Evolutionary conservation across 2,888 invertebrate genomes (phyloP).

Genomic region (Eueremaeus valkanovi): DNA sequence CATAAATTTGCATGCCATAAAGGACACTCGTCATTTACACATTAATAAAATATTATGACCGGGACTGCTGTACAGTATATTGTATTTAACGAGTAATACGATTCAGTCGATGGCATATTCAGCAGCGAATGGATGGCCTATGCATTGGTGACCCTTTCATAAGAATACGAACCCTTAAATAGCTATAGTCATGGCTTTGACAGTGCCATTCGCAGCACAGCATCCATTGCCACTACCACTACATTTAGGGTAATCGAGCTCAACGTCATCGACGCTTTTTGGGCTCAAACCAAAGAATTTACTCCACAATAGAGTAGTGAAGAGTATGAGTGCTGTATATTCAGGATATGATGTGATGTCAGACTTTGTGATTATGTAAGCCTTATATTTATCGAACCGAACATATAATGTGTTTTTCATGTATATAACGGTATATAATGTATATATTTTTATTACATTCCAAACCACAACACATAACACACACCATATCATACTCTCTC

Average conservation of each 20-base stretch:
- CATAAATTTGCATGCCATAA: too few species aligned
- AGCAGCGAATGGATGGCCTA: background rate
- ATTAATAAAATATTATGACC: too few species aligned
- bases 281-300: background rate
- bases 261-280: background rate
- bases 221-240: background rate
- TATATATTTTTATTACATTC: slow-evolving; percentile 28
- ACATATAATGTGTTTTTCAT: slow-evolving; percentile 34
- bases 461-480: background rate
- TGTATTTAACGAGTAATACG: background rate
- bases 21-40: too few species aligned
- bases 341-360: slow-evolving; percentile 23
- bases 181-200: background rate
- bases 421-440: too few species aligned
- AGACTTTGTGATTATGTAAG: slow-evolving; percentile 27
- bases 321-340: background rate
- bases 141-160: background rate
- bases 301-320: background rate
- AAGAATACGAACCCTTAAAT: background rate
- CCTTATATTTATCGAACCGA: slow-evolving; percentile 29
- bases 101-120: too few species aligned
- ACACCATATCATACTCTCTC: background rate
- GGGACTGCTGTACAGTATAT: too few species aligned
- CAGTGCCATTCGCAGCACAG: background rate
- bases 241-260: slow-evolving; percentile 15